phyloP scores from a whole-genome alignment of 2,797 vertebrate genomes.

The Brachymystax lenok region DNA sequence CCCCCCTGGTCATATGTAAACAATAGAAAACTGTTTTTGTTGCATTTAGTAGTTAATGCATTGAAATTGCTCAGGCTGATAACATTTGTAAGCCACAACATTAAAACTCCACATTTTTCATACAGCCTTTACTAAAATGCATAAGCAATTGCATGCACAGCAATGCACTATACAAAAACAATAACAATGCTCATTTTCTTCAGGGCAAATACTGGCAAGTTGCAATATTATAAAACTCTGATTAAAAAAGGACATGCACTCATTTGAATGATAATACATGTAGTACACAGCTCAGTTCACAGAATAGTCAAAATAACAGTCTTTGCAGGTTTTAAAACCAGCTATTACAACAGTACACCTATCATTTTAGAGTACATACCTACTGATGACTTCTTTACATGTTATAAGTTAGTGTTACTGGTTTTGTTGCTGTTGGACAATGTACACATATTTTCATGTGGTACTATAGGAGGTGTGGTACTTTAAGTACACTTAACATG shows the following conservation, averaged over 20 bases:
- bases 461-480: conserved; percentile 55
- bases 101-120: conserved; percentile 80
- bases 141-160: conserved; percentile 92
- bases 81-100: conserved; percentile 88
- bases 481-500: conserved; percentile 76
- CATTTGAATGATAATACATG: conserved; percentile 85
- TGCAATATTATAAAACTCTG: conserved; percentile 82
- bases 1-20: not conserved
- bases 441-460: conserved; percentile 34
- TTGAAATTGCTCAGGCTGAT: conserved; percentile 70
- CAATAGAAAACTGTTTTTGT: not conserved
- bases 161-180: conserved; percentile 90
- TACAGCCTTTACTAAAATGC: conserved; percentile 95
- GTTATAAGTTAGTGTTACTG: conserved; percentile 39
- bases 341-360: conserved; percentile 70
- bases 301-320: conserved; percentile 65
- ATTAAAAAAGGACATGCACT: conserved; percentile 88
- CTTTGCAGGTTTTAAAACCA: conserved; percentile 53
- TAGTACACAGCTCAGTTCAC: conserved; percentile 79
- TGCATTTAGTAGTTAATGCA: conserved; percentile 18
- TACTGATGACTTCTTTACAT: conserved; percentile 49
- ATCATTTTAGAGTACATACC: conserved; percentile 44
- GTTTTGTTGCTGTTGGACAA: conserved; percentile 42
- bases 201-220: conserved; percentile 73
- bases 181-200: conserved; percentile 84